Percentiles rank a stretch among this genome's conserved stretches.
These are phyloP conservation scores for Karalla daura DNA, from an alignment of 2,797 vertebrate genomes.

Conservation along the genomic window DNA sequence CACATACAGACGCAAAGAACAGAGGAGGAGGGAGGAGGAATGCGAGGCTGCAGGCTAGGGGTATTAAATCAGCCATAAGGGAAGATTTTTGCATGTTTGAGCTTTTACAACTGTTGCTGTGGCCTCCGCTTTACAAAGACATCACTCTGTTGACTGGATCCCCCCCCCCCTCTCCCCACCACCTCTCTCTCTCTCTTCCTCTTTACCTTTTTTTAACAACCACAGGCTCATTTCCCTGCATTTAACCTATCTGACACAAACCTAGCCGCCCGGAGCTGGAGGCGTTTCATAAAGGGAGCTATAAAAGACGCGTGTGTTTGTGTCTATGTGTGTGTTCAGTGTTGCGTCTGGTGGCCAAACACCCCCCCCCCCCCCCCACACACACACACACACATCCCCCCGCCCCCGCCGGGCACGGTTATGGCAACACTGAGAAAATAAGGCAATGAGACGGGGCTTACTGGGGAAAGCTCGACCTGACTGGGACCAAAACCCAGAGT, in stretches of 20 bases:
- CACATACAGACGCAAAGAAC: conserved; percentile 25
- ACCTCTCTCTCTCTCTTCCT: neutral
- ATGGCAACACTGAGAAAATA: neutral
- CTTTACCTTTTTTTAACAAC: conserved; percentile 18
- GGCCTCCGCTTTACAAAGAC: conserved; percentile 35
- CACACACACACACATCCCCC: too few species aligned
- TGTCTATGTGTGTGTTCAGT: conserved; percentile 9
- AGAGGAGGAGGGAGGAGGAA: conserved; percentile 38
- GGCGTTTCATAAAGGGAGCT: conserved; percentile 19
- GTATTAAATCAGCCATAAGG: conserved; percentile 48
- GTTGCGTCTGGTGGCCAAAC: conserved; percentile 2
- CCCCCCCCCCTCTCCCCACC: neutral
- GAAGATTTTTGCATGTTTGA: conserved; percentile 65
- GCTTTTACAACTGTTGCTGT: conserved; percentile 66
- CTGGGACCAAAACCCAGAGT: neutral
- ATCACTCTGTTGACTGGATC: conserved; percentile 2
- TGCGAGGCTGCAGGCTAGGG: conserved; percentile 40
- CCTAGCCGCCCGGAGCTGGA: neutral
- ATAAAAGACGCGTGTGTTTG: conserved; percentile 9
- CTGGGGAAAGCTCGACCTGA: neutral
- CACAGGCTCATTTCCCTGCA: conserved; percentile 17
- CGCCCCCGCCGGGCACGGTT: neutral
- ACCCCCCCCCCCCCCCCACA: too few species aligned
- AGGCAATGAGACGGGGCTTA: neutral
- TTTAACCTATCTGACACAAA: conserved; percentile 6